Base-by-base conservation (phyloP, 2,888 invertebrate genomes). In the Gryllus longicercus region DNA sequence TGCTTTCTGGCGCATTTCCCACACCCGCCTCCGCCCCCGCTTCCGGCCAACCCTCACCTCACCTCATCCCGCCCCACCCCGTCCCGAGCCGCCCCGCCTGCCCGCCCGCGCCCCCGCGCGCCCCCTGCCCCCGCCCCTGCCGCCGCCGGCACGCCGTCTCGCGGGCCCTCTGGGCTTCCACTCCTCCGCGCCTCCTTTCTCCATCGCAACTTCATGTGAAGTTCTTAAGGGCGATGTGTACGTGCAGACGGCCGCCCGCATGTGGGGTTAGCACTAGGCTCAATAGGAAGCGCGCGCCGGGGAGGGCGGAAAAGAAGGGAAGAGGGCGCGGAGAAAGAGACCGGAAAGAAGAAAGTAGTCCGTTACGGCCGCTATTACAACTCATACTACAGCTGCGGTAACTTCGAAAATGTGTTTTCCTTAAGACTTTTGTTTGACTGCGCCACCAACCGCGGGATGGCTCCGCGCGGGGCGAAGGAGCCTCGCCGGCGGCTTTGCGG, bases 181-280 rank as follows among this genome's bases (percentile, higher is more conserved):
- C 63, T 63, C 63, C 63, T n/a, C 63, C 14, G 63, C 63, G 63
- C n/a, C 63, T 63, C n/a, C 63, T 63, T n/a, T n/a, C 63, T n/a
- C n/a, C 63, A n/a, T 16, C 63, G 63, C 63, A 63, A 63, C 14
- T n/a, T 63, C n/a, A 14, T 38, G n/a, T n/a, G 63, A 63, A 63
- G 63, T 63, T 63, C 63, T 63, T 63, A 63, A 63, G 63, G 63
- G 63, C 63, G 63, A 63, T 63, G n/a, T 63, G 63, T 63, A 63
- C 16, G 16, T 63, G 63, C n/a, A n/a, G 63, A 63, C 63, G 63
- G 16, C 16, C 63, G 63, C 63, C 16, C 14, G 63, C 63, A n/a
- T 63, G 63, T 63, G 63, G 63, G 63, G 16, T 63, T 63, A 63
- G 16, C n/a, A 5, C 63, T 63, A 63, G 63, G 63, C 63, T 63